A percentile compares a stretch with the other conserved stretches of the same genome.
phyloP scores from a whole-genome alignment of 2,797 vertebrate genomes.

The Crossoptilon crossoptilon region DNA sequence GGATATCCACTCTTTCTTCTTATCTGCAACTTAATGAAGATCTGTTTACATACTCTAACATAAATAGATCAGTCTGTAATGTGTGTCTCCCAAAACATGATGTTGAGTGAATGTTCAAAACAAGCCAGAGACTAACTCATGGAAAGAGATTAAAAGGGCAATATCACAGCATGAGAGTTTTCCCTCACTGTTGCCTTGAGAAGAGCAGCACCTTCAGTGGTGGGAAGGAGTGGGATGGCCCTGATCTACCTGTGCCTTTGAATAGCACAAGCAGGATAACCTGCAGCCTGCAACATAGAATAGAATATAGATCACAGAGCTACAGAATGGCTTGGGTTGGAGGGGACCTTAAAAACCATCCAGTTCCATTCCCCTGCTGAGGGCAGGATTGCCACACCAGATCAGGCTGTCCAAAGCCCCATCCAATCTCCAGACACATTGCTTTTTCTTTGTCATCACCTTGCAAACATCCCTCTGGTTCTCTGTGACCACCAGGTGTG shows the following conservation, averaged over 20 bases:
- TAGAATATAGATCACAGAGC: too few relatives aligned
- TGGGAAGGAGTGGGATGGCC: background rate
- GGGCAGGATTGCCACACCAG: too few relatives aligned
- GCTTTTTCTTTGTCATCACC: background rate
- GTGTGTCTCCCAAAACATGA: background rate
- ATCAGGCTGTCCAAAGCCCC: too few relatives aligned
- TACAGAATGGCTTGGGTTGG: too few relatives aligned
- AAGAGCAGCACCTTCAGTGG: background rate
- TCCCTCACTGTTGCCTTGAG: background rate
- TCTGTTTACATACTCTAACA: background rate
- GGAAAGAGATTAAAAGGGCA: background rate
- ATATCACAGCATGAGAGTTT: background rate
- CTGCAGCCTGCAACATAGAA: background rate
- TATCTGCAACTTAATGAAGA: background rate
- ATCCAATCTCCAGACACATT: background rate
- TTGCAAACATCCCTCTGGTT: background rate
- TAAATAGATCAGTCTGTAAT: background rate
- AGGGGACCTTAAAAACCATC: too few relatives aligned
- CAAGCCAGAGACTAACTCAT: background rate
- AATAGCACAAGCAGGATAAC: background rate
- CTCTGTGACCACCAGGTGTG: rapidly evolving
- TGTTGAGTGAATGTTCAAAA: background rate
- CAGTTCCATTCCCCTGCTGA: too few relatives aligned
- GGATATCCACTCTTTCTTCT: background rate
- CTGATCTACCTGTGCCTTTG: background rate